Conservation (phyloP, 2,113 vertebrate genomes). For the Atrichornis clamosus region DNA sequence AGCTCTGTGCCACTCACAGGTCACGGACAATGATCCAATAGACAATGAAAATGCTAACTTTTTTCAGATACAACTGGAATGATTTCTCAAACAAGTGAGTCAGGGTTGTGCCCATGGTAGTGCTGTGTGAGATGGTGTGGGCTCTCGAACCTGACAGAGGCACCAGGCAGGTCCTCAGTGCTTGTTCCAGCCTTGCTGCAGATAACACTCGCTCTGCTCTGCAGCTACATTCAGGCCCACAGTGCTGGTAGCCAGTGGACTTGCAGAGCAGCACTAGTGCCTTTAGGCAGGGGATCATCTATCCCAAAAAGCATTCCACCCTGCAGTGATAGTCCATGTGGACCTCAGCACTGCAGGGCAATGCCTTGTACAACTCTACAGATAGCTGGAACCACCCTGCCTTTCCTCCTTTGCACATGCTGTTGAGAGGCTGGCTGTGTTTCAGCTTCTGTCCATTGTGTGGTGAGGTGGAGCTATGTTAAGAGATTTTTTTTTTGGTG, state of each 20-base stretch:
- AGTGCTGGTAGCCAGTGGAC: neutral
- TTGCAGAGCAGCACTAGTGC: neutral
- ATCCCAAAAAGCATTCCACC: neutral
- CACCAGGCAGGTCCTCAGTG: accelerated
- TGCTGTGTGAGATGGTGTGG: neutral
- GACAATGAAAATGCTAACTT: accelerated
- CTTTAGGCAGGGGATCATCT: neutral
- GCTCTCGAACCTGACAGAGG: neutral
- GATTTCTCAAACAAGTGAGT: neutral
- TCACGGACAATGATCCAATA: accelerated
- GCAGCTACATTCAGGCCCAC: neutral
- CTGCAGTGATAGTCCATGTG: neutral
- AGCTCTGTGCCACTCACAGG: accelerated
- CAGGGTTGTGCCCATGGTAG: neutral
- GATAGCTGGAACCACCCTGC: neutral
- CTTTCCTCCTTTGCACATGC: neutral
- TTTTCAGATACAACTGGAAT: neutral
- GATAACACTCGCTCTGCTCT: neutral
- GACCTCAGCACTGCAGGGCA: neutral
- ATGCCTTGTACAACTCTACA: neutral
- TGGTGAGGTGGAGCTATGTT: conserved; percentile 1
- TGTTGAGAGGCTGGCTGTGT: neutral
- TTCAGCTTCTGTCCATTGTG: conserved; percentile 12
- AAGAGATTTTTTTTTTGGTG: neutral
- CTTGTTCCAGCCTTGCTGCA: neutral